Base-by-base conservation (phyloP, 2,888 invertebrate genomes). In the Siphlonurus alternatus region DNA sequence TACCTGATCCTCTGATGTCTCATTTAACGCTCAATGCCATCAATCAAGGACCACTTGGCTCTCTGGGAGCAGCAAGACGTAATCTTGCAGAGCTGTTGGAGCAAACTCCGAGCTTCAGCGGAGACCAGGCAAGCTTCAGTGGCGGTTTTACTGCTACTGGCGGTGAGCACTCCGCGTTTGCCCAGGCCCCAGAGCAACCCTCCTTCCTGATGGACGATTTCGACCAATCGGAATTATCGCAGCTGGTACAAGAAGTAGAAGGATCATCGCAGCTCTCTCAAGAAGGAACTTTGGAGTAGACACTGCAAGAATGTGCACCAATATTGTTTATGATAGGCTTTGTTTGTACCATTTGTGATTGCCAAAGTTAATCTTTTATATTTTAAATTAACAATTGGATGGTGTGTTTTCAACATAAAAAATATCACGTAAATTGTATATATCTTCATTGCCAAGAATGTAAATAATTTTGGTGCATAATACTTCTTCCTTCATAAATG, bases 1-100 rank as follows among this genome's bases (percentile, higher is more conserved):
- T 83, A 56, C 61, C 64, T 19, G 25, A 59, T 23, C 61, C 53
- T 23, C 38, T 60, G 18, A 53, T 61, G n/a, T 59, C 53, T 60
- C 60, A 64, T 59, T 53, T 53, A 19, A 64, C 64, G 20, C 61
- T 64, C 7, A 64, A 64, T 64, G 64, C 64, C 51, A 59, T 64
- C 18, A 64, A 64, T 53, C 23, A 59, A 10, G 60, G 61, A 24
- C 19, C 60, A n/a, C 60, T 59, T 53, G 20, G 60, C 1, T 22
- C 61, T 24, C 51, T 56, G 25, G 38, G 59, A 10, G 2, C 63
- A 23, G 38, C 64, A 24, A 59, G 60, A 64, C 59, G 64, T 24
- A 61, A 64, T 22, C 20, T 56, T 7, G 7, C 56, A n/a, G 56
- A 56, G 7, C 56, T 56, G 7, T 7, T 56, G 15, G 56, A 56